Base-by-base conservation (phyloP, 1,140 invertebrate species). In the Mactra quadrangularis region DNA sequence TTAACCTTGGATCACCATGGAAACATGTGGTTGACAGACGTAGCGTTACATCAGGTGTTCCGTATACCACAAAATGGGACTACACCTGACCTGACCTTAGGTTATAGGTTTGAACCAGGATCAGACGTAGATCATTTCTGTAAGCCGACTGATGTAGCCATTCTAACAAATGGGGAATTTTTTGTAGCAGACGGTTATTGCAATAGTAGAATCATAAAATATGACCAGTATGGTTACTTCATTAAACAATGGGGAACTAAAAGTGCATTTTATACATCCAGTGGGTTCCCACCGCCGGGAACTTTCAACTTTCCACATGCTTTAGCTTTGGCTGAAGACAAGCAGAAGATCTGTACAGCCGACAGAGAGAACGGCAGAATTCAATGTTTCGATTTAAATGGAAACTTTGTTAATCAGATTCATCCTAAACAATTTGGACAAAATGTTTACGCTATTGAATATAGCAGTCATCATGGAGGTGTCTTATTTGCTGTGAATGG, bases 121-220 rank as follows among this genome's bases (percentile, higher is more conserved):
- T 78, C 66, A 41, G 96, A 97, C 82, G 91, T 95, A 35, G 91
- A 90, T 1, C 96, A 97, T 87, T 96, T 99, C 59, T 99, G 98
- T 92, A 97, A 98, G 93, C 98, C 98, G 0, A 97, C 98, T 0
- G 96, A 97, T 47, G 96, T 99, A 15, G 98, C 97, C 0, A 95
- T 99, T 1, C 95, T 97, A 2, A 82, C 88, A 7, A 96, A 95
- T 19, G 98, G 98, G 19, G 96, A 98, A 86, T 96, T 98, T 86
- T 99, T 98, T 88, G 96, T 99, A 0, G 97, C 97, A 50, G 98
- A 99, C 93, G 98, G 98, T 60, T 93, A 99, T 91, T 99, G 98
- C 92, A 98, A 98, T 92, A 96, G 95, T 78, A 94, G 98, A 82
- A 95, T 99, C 45, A 92, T 98, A 55, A 96, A 97, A 89, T 98